These are phyloP conservation scores for Disparrhopalites patrizii DNA, from an alignment of 2,888 invertebrate genomes.

Conservation along the genomic window DNA sequence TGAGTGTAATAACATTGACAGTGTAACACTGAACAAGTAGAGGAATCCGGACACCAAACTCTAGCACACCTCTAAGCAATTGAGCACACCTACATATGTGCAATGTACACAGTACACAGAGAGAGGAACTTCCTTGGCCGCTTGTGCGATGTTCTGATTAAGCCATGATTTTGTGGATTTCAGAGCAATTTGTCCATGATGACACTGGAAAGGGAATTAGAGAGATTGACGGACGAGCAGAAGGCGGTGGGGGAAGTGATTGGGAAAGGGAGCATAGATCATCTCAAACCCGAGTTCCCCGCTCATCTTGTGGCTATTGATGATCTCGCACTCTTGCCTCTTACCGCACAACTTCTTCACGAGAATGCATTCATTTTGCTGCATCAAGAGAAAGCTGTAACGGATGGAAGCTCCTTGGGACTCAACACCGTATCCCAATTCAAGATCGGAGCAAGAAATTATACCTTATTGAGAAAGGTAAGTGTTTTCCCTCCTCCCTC, in stretches of 20 bases:
- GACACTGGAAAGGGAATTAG: constrained; percentile 4
- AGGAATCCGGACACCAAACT: too few species aligned
- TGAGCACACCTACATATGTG: too few species aligned
- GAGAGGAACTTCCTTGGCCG: too few species aligned
- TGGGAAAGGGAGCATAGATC: constrained; percentile 12
- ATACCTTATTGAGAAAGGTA: constrained; percentile 22
- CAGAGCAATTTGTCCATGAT: constrained; percentile 6
- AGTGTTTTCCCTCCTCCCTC: neutral
- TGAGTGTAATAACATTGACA: too few species aligned
- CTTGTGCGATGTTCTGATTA: too few species aligned
- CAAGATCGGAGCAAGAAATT: neutral
- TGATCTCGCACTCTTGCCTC: constrained; percentile 8
- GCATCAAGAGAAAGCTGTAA: neutral
- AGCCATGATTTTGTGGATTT: neutral
- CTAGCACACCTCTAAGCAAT: too few species aligned
- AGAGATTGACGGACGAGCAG: constrained; percentile 4
- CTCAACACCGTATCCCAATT: constrained; percentile 6
- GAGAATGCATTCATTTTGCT: constrained; percentile 21
- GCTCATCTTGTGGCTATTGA: constrained; percentile 17
- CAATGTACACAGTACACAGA: too few species aligned
- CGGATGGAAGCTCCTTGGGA: neutral
- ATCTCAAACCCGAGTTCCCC: neutral
- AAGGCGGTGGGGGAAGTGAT: constrained; percentile 11
- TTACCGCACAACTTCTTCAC: neutral
- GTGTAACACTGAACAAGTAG: too few species aligned